Base-by-base conservation (phyloP, 2,113 vertebrate species). In the Centropus bengalensis region DNA sequence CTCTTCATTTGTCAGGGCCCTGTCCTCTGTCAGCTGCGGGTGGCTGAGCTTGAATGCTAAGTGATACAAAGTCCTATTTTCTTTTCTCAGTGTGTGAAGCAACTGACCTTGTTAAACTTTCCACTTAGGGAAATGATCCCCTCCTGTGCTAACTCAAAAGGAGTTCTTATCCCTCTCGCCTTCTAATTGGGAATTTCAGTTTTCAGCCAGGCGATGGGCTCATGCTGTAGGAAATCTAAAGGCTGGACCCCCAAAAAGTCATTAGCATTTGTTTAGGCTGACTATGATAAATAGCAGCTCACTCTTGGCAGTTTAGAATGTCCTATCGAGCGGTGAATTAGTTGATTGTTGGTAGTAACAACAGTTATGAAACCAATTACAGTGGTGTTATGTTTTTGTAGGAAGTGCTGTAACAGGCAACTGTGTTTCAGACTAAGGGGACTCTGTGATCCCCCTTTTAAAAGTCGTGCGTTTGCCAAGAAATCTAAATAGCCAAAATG, bases 201-300 rank as follows among this genome's bases (percentile, higher is more conserved):
- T 93, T 96, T 92, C 88, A 80, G 86, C 51, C 86, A 79, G 75
- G 75, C 2, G 26, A 40, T 68, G 85, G 58, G 69, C 45, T 92
- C 84, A 30, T 5, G 49, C 82, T 91, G 69, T 47, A 87, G 59
- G 89, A 90, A 77, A 92, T 45, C 56, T 85, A 74, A 86, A 90
- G 75, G 68, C 6, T 95, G 70, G 71, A 81, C 60, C 22, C 78
- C 78, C 91, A 64, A 83, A 78, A 92, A 64, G 83, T 85, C 88
- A 81, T 95, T 76, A 96, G 26, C 76, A 40, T 92, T 93, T 97
- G 67, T 93, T 96, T 83, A 91, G 84, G 40, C 63, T 80, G 47
- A 73, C 9, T 24, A 27, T 78, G 85, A 83, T 77, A 94, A 96
- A 87, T 93, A 80, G 83, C 77, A 85, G 52, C 82, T 95, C 21